Conservation (phyloP, 2,797 vertebrate species). For the Anas capensis region DNA sequence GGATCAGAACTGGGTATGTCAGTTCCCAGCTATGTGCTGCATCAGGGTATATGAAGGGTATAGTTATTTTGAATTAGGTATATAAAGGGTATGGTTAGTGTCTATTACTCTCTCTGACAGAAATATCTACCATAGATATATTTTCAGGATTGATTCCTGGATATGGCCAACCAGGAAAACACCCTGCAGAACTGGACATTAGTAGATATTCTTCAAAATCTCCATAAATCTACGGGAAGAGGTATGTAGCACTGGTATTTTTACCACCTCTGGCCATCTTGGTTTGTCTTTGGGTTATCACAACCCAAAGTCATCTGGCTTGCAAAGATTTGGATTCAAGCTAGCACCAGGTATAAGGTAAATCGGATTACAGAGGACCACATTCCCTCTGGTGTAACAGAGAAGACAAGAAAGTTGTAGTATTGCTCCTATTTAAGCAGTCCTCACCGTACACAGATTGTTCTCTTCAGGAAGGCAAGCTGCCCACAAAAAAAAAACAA, state of each 20-base stretch:
- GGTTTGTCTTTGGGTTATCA: not conserved
- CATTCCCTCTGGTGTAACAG: not conserved
- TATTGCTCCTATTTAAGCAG: not conserved
- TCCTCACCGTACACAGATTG: not conserved
- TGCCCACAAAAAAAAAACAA: not conserved
- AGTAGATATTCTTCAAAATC: not conserved
- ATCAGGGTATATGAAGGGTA: not conserved
- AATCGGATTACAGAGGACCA: not conserved
- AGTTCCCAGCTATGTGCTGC: not conserved
- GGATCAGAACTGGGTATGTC: not conserved
- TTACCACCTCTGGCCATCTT: not conserved
- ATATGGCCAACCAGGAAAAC: not conserved
- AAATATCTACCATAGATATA: not conserved
- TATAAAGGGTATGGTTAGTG: not conserved
- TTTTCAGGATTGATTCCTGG: not conserved
- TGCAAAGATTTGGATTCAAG: not conserved
- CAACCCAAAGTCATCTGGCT: not conserved
- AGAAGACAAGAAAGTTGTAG: not conserved
- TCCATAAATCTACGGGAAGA: not conserved
- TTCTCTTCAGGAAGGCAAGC: not conserved
- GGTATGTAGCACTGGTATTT: not conserved
- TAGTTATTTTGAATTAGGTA: too few relatives aligned
- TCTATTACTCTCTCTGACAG: not conserved
- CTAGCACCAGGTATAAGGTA: not conserved
- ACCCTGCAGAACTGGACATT: not conserved